Evolutionary conservation across 2,113 vertebrate genomes (phyloP).

Genomic region (Capra hircus): DNA sequence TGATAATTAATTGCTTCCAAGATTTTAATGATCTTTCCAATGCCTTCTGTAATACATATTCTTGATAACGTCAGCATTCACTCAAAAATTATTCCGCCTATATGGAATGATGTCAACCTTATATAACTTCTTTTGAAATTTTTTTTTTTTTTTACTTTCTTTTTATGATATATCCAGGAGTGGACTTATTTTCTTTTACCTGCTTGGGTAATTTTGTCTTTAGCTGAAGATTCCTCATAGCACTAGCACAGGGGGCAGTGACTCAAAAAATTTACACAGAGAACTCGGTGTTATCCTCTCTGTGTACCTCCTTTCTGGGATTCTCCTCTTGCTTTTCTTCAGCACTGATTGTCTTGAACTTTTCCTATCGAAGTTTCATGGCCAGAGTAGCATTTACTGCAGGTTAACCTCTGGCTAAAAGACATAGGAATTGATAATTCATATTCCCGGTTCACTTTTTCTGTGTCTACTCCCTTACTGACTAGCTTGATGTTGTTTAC

Average conservation of each 20-base stretch:
- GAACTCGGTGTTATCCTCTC: no score
- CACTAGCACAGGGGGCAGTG: no score
- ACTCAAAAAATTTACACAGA: no score
- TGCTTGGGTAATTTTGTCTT: no score
- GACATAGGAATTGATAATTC: not conserved
- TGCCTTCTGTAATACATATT: not conserved
- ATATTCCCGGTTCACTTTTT: not conserved
- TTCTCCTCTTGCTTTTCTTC: no score
- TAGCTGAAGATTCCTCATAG: no score
- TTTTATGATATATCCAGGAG: no score
- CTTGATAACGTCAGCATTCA: not conserved
- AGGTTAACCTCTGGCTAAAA: not conserved
- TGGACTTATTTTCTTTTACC: no score
- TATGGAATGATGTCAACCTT: not conserved
- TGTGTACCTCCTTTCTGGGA: no score
- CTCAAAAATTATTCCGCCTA: not conserved
- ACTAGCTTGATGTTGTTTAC: not conserved
- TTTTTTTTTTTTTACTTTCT: not conserved
- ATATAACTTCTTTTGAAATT: not conserved
- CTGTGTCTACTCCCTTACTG: not conserved
- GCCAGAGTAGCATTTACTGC: not conserved
- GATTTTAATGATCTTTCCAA: not conserved
- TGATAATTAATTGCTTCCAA: not conserved
- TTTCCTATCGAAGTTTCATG: not conserved
- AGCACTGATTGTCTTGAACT: no score